A percentile compares a stretch with the other conserved stretches of the same genome.
Conservation (phyloP, 2,888 invertebrate genomes). For the Polia nebulosa region DNA sequence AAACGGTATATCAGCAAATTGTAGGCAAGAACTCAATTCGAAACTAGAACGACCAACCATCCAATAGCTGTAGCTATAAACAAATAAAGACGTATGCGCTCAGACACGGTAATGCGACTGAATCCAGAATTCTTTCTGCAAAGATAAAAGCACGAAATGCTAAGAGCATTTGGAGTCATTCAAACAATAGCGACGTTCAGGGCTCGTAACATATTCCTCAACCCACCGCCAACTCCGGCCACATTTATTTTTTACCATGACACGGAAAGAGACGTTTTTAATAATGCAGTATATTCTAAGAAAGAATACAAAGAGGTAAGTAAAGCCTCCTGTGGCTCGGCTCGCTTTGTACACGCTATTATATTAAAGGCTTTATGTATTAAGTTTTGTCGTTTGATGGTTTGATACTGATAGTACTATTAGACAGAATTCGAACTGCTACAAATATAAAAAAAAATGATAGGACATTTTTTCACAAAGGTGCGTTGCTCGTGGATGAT, state of each 20-base stretch:
- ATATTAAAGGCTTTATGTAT: constrained; percentile 79
- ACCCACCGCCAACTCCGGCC: constrained; percentile 73
- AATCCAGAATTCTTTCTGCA: constrained; percentile 67
- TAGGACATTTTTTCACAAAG: no score
- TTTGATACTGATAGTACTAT: constrained; percentile 72
- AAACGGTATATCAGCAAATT: not conserved
- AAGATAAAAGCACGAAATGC: constrained; percentile 74
- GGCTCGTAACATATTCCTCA: constrained; percentile 77
- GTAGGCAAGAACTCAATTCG: not conserved
- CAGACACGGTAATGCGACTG: constrained; percentile 66
- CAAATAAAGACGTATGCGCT: constrained; percentile 38
- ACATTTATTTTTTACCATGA: constrained; percentile 82
- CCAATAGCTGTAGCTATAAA: constrained; percentile 35
- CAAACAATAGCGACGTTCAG: constrained; percentile 74
- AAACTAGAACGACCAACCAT: constrained; percentile 17
- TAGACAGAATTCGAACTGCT: constrained; percentile 40
- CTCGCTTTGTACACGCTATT: constrained; percentile 75
- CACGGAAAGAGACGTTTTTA: constrained; percentile 81
- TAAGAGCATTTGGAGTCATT: constrained; percentile 72
- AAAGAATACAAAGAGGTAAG: constrained; percentile 84
- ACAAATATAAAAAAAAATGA: constrained; percentile 16
- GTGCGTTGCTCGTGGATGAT: no score
- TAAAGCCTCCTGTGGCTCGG: constrained; percentile 75
- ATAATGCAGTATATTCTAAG: constrained; percentile 88
- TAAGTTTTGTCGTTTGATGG: constrained; percentile 76